Evolutionary conservation across 2,888 invertebrate species (phyloP).

Genomic region (Drosophila meridiana): DNA sequence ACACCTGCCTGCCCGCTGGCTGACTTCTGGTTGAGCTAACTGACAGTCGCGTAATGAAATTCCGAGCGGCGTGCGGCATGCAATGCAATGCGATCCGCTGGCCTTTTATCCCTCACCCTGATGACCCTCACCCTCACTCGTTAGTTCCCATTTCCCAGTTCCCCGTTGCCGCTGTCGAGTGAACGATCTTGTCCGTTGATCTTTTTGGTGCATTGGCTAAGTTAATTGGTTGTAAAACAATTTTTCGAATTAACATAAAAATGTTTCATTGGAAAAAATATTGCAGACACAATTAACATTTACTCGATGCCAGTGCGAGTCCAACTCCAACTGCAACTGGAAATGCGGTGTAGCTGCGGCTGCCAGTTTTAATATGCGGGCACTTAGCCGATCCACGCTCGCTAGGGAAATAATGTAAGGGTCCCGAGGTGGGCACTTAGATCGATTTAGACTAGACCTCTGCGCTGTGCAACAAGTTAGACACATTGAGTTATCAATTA

Average conservation of each 20-base stretch:
- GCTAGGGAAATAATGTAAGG: not conserved
- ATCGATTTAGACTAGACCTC: slow-evolving; percentile 7
- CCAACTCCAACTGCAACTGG: not conserved
- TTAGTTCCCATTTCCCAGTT: slow-evolving; percentile 28
- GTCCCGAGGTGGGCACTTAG: not conserved
- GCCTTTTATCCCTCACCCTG: slow-evolving; percentile 17
- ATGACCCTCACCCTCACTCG: slow-evolving; percentile 29
- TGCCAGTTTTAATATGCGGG: slow-evolving; percentile 44
- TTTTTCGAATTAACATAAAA: slow-evolving; percentile 81
- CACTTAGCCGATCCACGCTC: not conserved
- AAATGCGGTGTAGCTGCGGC: slow-evolving; percentile 1
- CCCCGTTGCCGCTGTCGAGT: slow-evolving; percentile 19
- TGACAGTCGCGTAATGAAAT: slow-evolving; percentile 67
- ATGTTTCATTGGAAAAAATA: slow-evolving; percentile 79
- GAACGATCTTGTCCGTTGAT: slow-evolving; percentile 80
- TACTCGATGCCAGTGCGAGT: slow-evolving; percentile 34
- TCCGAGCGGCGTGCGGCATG: slow-evolving; percentile 67
- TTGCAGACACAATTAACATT: slow-evolving; percentile 66
- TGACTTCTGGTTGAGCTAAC: slow-evolving; percentile 54
- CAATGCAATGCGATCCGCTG: slow-evolving; percentile 59
- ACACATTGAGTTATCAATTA: slow-evolving; percentile 9
- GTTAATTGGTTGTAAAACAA: slow-evolving; percentile 83
- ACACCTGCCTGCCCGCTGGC: slow-evolving; percentile 74
- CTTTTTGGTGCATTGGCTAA: slow-evolving; percentile 82
- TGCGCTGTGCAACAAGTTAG: slow-evolving; percentile 8